These are phyloP conservation scores for Loris lydekkerianus DNA, from an alignment of 2,797 vertebrate genomes.

Conservation along the genomic window DNA sequence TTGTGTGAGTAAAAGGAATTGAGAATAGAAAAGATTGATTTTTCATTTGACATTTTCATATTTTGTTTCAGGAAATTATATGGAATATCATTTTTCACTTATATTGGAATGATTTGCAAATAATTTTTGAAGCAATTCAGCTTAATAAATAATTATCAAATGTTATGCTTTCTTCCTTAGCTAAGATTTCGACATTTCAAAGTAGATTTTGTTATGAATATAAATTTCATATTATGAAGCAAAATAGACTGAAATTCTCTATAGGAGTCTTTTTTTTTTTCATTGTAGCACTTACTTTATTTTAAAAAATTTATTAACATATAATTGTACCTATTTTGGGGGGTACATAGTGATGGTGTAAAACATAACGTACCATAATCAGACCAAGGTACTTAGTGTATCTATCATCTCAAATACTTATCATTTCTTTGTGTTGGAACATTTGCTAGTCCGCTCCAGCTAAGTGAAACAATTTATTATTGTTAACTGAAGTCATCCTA, in stretches of 20 bases:
- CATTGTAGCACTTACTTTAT: not conserved
- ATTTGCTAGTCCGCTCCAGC: not conserved
- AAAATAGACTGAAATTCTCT: not conserved
- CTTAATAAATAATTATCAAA: constrained; percentile 40
- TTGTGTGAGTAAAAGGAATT: not conserved
- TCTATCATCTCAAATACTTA: not conserved
- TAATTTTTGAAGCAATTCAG: constrained; percentile 9
- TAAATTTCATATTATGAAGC: not conserved
- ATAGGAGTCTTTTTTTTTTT: not conserved
- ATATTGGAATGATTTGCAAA: not conserved
- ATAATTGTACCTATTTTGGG: not conserved
- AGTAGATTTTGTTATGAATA: not conserved
- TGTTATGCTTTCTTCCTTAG: not conserved
- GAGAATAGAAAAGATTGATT: not conserved
- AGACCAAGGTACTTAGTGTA: not conserved
- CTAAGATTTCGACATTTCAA: constrained; percentile 47
- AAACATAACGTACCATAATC: not conserved
- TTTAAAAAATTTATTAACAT: not conserved
- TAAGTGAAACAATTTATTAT: not conserved
- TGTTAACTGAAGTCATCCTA: not conserved
- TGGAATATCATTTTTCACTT: not conserved
- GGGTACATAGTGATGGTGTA: not conserved
- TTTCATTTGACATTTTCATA: constrained; percentile 23
- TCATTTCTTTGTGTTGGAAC: not conserved
- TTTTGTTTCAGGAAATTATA: not conserved